These are phyloP conservation scores for Dipodomys ordii DNA, from an alignment of 2,113 vertebrate genomes.

Conservation along the genomic window DNA sequence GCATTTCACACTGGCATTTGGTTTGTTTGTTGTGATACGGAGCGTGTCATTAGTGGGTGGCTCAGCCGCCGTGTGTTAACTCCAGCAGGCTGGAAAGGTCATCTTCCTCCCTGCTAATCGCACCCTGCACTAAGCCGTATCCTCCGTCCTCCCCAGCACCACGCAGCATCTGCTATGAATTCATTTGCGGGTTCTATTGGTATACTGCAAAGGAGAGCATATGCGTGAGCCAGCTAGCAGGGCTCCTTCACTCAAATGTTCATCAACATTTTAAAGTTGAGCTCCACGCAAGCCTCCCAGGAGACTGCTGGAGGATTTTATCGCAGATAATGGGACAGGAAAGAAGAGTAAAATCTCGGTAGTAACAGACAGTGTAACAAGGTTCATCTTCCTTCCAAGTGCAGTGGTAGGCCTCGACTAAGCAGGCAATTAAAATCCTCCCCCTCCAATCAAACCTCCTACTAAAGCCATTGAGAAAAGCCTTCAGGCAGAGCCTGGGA, in stretches of 20 bases:
- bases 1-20: slow-evolving; percentile 7
- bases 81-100: slow-evolving; percentile 53
- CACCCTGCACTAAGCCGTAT: slow-evolving; percentile 39
- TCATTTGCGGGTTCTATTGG: slow-evolving; percentile 47
- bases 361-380: slow-evolving; percentile 13
- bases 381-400: neutral
- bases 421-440: slow-evolving; percentile 64
- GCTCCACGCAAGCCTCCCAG: slow-evolving; percentile 15
- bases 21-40: slow-evolving; percentile 75
- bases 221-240: slow-evolving; percentile 35
- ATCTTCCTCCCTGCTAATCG: slow-evolving; percentile 54
- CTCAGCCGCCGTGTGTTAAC: slow-evolving; percentile 35
- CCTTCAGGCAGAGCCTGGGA: neutral
- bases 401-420: neutral
- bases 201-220: slow-evolving; percentile 43
- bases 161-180: slow-evolving; percentile 64
- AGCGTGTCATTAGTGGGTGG: slow-evolving; percentile 63
- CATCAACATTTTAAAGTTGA: slow-evolving; percentile 71
- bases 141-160: neutral
- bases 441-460: neutral
- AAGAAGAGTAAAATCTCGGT: neutral
- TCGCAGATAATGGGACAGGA: slow-evolving; percentile 67
- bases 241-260: slow-evolving; percentile 61
- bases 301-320: slow-evolving; percentile 60
- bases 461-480: slow-evolving; percentile 20